A percentile compares a stretch with the other conserved stretches of the same genome.
phyloP scores from a whole-genome alignment of 2,113 vertebrate genomes.

The Brienomyrus brachyistius region DNA sequence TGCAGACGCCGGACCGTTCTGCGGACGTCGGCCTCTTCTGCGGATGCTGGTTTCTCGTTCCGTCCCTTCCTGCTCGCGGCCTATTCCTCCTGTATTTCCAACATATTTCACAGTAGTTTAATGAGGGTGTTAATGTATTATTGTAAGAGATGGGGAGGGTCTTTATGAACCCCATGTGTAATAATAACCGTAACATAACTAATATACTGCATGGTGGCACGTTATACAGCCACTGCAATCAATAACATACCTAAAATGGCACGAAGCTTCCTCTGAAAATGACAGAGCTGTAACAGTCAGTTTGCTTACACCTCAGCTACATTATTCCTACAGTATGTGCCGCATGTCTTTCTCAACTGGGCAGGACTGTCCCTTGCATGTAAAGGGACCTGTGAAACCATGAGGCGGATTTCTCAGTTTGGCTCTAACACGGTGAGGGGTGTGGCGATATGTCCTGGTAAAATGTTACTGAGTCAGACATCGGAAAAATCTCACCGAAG shows the following conservation, averaged over 20 bases:
- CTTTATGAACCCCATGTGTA: background rate
- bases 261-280: background rate
- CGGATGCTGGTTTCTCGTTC: no score
- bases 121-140: conserved; percentile 7
- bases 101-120: background rate
- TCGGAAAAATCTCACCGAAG: background rate
- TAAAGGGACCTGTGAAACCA: background rate
- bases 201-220: background rate
- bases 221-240: background rate
- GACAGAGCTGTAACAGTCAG: background rate
- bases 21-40: no score
- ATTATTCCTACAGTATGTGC: background rate
- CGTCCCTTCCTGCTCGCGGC: background rate
- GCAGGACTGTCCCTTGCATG: background rate
- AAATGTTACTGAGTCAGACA: background rate
- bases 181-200: background rate
- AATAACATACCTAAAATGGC: background rate
- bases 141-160: conserved; percentile 2
- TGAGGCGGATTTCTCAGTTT: background rate
- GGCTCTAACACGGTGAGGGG: background rate
- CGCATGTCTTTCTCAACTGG: background rate
- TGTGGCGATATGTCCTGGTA: background rate
- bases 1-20: no score
- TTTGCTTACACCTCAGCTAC: background rate
- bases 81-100: background rate